Evolutionary conservation across 2,113 vertebrate species (phyloP).

Genomic region (Henicopernis longicauda): DNA sequence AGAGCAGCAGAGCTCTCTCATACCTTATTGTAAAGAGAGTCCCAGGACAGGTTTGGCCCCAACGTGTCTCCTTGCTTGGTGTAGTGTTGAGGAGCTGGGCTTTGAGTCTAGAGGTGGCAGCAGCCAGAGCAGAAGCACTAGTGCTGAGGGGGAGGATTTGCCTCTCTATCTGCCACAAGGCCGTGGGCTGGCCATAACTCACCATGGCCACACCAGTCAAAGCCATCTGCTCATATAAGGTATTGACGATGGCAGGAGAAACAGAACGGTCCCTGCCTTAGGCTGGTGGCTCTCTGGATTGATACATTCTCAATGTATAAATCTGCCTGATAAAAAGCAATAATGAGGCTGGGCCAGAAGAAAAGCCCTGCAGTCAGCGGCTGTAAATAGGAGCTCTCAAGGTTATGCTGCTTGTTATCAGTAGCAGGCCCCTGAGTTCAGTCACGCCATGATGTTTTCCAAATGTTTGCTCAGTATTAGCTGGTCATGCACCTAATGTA

Average conservation of each 20-base stretch:
- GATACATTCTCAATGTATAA: conserved; percentile 52
- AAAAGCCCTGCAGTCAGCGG: conserved; percentile 76
- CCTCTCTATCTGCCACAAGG: not conserved
- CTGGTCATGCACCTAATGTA: conserved; percentile 85
- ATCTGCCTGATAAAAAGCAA: conserved; percentile 63
- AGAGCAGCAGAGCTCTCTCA: not conserved
- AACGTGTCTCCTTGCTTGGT: not conserved
- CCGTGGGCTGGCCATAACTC: not conserved
- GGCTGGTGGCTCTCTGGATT: conserved; percentile 51
- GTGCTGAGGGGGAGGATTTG: not conserved
- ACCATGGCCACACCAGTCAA: not conserved
- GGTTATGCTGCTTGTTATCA: conserved; percentile 85
- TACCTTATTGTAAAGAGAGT: not conserved
- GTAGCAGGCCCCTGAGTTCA: conserved; percentile 77
- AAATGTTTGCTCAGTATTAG: conserved; percentile 98
- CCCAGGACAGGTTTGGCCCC: not conserved
- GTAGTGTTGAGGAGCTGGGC: not conserved
- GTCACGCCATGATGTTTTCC: conserved; percentile 87
- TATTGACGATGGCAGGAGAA: conserved; percentile 22
- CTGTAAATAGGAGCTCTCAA: conserved; percentile 73
- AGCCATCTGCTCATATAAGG: conserved; percentile 22
- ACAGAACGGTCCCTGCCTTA: not conserved
- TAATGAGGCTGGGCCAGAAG: conserved; percentile 59
- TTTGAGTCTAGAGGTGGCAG: not conserved
- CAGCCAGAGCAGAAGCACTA: not conserved